Percentiles rank a stretch among this genome's conserved stretches.
Evolutionary conservation across 2,113 vertebrate species (phyloP).

Genomic region (Hippopotamus amphibius): DNA sequence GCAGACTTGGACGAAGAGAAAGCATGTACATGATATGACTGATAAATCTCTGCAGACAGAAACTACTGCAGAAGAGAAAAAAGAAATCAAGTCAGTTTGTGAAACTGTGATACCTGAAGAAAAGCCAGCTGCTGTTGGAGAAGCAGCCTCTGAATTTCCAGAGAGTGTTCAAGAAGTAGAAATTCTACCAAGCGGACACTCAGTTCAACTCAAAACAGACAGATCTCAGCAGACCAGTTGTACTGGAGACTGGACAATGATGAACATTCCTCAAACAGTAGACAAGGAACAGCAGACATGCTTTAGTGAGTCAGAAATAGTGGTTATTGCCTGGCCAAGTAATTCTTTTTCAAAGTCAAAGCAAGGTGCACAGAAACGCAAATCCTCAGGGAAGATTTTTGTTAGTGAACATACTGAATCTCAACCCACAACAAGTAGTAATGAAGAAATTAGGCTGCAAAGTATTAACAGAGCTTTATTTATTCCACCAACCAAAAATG

Average conservation of each 20-base stretch:
- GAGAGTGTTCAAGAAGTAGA: slow-evolving; percentile 40
- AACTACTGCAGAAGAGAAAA: not conserved
- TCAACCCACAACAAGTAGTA: slow-evolving; percentile 38
- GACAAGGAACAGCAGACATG: slow-evolving; percentile 71
- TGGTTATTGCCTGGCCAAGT: not conserved
- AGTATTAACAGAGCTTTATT: not conserved
- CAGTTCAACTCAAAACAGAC: slow-evolving; percentile 36
- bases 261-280: not conserved
- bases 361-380: not conserved
- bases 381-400: slow-evolving; percentile 37
- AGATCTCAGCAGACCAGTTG: slow-evolving; percentile 74
- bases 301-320: slow-evolving; percentile 49
- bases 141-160: not conserved
- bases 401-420: slow-evolving; percentile 33
- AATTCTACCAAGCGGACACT: not conserved
- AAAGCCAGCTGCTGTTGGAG: not conserved
- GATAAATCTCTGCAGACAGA: slow-evolving; percentile 73
- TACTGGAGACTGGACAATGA: slow-evolving; percentile 62
- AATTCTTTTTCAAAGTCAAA: slow-evolving; percentile 42
- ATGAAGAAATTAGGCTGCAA: not conserved
- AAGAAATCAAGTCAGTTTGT: not conserved
- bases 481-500: not conserved
- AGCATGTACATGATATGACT: not conserved
- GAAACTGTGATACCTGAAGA: slow-evolving; percentile 9
- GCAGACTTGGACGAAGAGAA: slow-evolving; percentile 72